Percentiles rank a stretch among this genome's conserved stretches.
Evolutionary conservation across 2,797 vertebrate species (phyloP).

Genomic region (Alcedo atthis): DNA sequence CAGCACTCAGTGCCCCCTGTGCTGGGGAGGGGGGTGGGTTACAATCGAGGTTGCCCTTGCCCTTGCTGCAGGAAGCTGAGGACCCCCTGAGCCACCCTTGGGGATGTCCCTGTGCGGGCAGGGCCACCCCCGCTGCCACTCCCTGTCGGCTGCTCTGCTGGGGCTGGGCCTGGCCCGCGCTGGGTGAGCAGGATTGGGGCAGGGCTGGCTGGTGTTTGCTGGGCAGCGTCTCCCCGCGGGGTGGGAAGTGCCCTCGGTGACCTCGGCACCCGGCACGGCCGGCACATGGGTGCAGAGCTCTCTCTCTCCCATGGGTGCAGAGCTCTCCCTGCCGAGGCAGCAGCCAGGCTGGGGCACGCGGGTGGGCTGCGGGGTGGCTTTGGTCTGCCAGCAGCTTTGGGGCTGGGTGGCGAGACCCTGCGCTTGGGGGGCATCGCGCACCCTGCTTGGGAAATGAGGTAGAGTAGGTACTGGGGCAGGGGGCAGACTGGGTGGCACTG

Average conservation of each 20-base stretch:
- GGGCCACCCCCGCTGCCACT: rapidly evolving
- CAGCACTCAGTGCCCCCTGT: rapidly evolving
- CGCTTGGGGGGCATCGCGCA: neutral
- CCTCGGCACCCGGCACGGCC: neutral
- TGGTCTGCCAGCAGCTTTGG: neutral
- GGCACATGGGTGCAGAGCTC: neutral
- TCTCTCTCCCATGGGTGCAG: neutral
- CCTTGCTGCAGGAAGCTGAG: rapidly evolving
- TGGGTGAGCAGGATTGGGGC: neutral
- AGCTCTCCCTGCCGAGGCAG: neutral
- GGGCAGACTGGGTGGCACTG: rapidly evolving
- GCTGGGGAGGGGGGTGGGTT: rapidly evolving
- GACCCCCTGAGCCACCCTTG: rapidly evolving
- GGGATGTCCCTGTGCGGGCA: neutral
- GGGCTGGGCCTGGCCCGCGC: neutral
- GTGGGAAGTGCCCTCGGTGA: neutral
- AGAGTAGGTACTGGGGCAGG: neutral
- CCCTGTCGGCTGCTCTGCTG: neutral
- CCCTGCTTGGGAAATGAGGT: rapidly evolving
- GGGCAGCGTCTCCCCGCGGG: neutral
- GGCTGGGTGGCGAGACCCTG: neutral
- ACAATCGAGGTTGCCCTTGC: rapidly evolving
- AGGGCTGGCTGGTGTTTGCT: neutral
- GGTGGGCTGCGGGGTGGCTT: neutral
- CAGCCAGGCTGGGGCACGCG: rapidly evolving